These are phyloP conservation scores for Furnarius figulus DNA, from an alignment of 2,113 vertebrate species.

Conservation along the genomic window DNA sequence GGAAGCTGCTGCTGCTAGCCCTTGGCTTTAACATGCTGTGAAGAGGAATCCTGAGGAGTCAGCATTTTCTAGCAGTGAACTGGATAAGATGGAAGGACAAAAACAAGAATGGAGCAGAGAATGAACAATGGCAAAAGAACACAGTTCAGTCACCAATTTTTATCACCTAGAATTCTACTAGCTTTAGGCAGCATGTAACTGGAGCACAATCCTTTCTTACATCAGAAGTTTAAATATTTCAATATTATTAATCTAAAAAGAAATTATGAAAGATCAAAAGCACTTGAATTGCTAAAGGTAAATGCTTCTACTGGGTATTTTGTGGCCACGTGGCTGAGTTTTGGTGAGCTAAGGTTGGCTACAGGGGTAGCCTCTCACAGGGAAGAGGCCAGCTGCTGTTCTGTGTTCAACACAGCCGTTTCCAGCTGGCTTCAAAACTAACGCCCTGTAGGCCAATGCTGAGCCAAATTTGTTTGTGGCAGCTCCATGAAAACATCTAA, in stretches of 20 bases:
- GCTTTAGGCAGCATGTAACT: not conserved
- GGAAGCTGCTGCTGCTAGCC: conserved; percentile 35
- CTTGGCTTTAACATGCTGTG: conserved; percentile 46
- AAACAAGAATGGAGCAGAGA: not conserved
- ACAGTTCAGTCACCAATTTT: not conserved
- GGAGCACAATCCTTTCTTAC: not conserved
- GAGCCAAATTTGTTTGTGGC: not conserved
- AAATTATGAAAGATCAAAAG: not conserved
- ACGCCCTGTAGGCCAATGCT: not conserved
- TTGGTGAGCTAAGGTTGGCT: not conserved
- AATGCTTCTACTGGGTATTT: not conserved
- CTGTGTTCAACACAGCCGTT: not conserved
- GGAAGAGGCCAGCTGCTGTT: not conserved
- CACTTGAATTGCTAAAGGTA: not conserved
- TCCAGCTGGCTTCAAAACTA: not conserved
- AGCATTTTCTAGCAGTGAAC: conserved; percentile 45
- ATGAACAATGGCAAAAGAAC: not conserved
- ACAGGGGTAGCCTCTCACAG: not conserved
- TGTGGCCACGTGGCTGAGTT: not conserved
- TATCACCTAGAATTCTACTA: not conserved
- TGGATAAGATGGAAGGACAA: conserved; percentile 17
- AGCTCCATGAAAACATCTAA: not conserved
- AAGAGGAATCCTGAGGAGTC: conserved; percentile 6
- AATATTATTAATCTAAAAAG: not conserved
- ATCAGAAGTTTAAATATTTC: not conserved